Base-by-base conservation (phyloP, 2,888 invertebrate genomes). In the Harmothoe impar region DNA sequence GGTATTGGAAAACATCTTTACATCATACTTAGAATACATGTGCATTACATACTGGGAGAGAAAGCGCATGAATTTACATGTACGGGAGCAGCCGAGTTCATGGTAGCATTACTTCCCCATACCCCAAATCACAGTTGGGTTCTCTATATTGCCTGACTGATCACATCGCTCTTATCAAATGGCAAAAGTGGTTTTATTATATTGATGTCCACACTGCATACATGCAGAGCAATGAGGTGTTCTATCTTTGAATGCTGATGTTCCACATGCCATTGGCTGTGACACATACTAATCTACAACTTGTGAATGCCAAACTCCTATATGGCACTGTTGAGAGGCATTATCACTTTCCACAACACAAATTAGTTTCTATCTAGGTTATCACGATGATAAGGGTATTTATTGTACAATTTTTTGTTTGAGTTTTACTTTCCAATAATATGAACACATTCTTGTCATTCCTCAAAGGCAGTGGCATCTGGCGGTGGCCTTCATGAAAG, bases 361-460 rank as follows among this genome's bases (percentile, higher is more conserved):
- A 20, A 62, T 20, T 1, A 62, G 3, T 15, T n/a, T 10, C 43
- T 43, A 43, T 43, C 43, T 43, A 43, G 43, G 43, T 43, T 43
- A 43, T 43, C 43, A 43, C 43, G 43, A 43, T 43, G 43, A 43
- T 43, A 43, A 7, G 10, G 43, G 43, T 43, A 3, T 43, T n/a
- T n/a, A n/a, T n/a, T n/a, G 10, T 43, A 43, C 10, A 43, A 43
- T 43, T 43, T 3, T 43, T 10, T 43, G 43, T 43, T 3, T 43
- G 43, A 43, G 43, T 43, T 7, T 7, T 10, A 43, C n/a, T 72
- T n/a, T 72, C 1, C 0, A 3, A 72, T 29, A 25, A 12, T 72
- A 72, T 72, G 72, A 72, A 72, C 72, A 72, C 72, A 72, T 29
- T 15, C 25, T 29, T 72, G 25, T 72, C 25, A 72, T 15, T 72